Evolutionary conservation across 2,888 invertebrate species (phyloP).

Genomic region (Hedya salicella): DNA sequence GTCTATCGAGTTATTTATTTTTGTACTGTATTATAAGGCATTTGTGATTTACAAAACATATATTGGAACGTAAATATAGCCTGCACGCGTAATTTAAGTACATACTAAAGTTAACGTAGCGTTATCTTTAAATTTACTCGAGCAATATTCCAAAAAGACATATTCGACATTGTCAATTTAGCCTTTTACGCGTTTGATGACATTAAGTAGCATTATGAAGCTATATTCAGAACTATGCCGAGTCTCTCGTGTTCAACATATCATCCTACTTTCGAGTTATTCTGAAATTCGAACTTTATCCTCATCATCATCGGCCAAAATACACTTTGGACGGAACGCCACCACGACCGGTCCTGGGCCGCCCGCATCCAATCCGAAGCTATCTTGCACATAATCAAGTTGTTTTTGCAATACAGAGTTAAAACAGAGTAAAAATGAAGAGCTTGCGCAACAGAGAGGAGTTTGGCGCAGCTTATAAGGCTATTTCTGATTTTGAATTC

Average conservation of each 20-base stretch:
- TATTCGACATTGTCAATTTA: conserved; percentile 67
- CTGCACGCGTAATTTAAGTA: conserved; percentile 41
- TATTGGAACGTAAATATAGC: conserved; percentile 37
- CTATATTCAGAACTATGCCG: conserved; percentile 5
- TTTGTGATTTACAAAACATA: conserved; percentile 41
- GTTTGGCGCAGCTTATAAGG: no score
- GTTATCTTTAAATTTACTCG: conserved; percentile 43
- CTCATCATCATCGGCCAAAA: no score
- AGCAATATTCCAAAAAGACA: conserved; percentile 66
- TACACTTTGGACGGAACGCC: background rate
- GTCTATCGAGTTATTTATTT: conserved; percentile 38
- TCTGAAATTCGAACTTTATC: background rate
- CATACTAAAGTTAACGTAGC: conserved; percentile 26
- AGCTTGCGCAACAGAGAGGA: no score
- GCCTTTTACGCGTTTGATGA: conserved; percentile 60
- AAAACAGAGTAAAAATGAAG: no score
- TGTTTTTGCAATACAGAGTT: no score
- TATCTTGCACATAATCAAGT: no score
- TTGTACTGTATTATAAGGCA: conserved; percentile 38
- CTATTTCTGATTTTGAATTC: no score
- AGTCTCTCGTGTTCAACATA: conserved; percentile 8
- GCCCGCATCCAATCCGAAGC: no score
- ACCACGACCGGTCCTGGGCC: no score
- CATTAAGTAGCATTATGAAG: conserved; percentile 42
- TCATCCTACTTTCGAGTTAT: background rate